These are phyloP conservation scores for Drosophila emarginata DNA, from an alignment of 2,888 invertebrate species.

Conservation along the genomic window DNA sequence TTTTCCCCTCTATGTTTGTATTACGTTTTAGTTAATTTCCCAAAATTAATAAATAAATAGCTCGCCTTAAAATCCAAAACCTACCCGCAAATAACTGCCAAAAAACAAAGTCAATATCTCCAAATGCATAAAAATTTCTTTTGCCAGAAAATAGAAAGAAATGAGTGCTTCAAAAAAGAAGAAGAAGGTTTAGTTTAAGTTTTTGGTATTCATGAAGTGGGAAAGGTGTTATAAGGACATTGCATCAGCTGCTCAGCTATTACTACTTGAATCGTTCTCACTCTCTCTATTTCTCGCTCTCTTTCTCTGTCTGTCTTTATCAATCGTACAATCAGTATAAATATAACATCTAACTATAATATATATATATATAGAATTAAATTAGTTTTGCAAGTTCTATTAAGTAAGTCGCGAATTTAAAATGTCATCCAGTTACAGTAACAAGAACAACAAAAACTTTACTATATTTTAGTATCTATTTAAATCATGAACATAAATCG, in stretches of 20 bases:
- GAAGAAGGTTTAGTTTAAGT: conserved; percentile 16
- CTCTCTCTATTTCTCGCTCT: conserved; percentile 37
- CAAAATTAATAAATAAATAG: neutral
- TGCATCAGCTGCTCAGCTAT: conserved; percentile 2
- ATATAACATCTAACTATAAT: conserved; percentile 50
- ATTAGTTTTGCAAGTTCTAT: conserved; percentile 60
- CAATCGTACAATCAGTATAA: conserved; percentile 65
- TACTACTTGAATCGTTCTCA: conserved; percentile 14
- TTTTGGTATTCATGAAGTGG: no score
- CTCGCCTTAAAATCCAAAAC: neutral
- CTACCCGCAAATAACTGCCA: neutral
- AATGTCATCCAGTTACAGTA: conserved; percentile 43
- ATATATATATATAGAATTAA: conserved; percentile 49
- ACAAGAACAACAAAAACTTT: conserved; percentile 24
- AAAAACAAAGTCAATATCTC: neutral
- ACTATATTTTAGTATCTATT: conserved; percentile 39
- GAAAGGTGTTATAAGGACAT: conserved; percentile 13
- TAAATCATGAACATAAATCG: neutral
- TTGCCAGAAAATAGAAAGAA: conserved; percentile 4
- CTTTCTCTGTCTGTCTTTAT: conserved; percentile 36
- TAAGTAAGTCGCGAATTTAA: conserved; percentile 51
- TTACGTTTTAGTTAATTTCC: neutral
- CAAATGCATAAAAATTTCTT: neutral
- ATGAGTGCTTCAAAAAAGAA: neutral
- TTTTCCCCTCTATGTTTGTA: neutral